phyloP scores from a whole-genome alignment of 2,888 invertebrate genomes.

The Microctonus aethiopoides region DNA sequence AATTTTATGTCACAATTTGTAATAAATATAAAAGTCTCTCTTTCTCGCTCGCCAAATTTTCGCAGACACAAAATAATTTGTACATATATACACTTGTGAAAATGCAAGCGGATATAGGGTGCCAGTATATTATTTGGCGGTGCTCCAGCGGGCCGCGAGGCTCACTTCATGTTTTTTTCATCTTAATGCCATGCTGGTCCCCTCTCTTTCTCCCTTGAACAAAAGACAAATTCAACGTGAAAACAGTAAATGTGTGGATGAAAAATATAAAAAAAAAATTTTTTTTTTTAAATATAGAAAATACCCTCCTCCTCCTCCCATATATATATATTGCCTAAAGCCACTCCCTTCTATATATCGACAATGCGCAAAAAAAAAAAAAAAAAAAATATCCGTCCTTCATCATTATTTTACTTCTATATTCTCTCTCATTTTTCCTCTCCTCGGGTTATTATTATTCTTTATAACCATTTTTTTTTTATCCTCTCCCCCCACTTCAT shows the following conservation, averaged over 20 bases:
- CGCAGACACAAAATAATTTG: constrained; percentile 24
- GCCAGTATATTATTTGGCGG: constrained; percentile 66
- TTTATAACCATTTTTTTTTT: neutral
- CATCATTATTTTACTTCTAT: constrained; percentile 22
- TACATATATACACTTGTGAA: constrained; percentile 29
- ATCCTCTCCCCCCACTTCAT: neutral
- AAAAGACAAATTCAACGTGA: constrained; percentile 42
- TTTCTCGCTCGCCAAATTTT: constrained; percentile 28
- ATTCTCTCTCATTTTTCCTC: neutral
- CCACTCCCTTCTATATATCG: constrained; percentile 18
- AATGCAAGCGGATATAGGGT: constrained; percentile 50
- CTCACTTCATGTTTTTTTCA: constrained; percentile 63
- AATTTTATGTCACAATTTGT: constrained; percentile 58
- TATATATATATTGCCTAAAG: neutral
- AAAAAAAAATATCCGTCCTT: constrained; percentile 18
- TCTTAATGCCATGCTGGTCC: constrained; percentile 58
- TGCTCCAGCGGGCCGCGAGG: constrained; percentile 64
- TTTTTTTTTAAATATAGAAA: neutral
- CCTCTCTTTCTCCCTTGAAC: constrained; percentile 32
- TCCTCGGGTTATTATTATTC: neutral
- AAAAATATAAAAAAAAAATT: constrained; percentile 14
- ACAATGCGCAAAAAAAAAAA: constrained; percentile 27
- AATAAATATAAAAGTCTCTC: constrained; percentile 64
- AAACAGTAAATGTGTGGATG: constrained; percentile 17
- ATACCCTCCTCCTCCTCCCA: neutral